Conservation (phyloP, 1,140 invertebrate species). For the Teleogryllus occipitalis region DNA sequence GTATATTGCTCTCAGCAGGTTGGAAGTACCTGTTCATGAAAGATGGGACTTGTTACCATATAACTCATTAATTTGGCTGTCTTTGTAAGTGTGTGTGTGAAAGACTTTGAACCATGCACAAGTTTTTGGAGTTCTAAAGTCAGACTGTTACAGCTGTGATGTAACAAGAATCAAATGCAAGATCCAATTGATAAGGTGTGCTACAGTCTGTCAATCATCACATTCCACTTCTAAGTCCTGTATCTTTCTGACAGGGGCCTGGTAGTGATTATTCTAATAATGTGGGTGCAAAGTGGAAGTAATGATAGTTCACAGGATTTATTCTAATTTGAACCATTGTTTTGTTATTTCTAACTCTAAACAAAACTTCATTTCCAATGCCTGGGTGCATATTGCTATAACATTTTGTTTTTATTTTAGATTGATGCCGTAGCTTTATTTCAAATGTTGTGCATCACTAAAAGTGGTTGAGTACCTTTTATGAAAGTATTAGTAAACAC, state of each 20-base stretch:
- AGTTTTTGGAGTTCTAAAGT: neutral
- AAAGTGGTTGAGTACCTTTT: too few species aligned
- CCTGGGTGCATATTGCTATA: too few species aligned
- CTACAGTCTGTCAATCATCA: neutral
- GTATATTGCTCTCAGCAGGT: neutral
- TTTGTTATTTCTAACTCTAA: too few species aligned
- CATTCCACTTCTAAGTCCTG: neutral
- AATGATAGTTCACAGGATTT: too few species aligned
- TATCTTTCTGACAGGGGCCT: neutral
- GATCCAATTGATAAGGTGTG: neutral
- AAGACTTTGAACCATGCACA: neutral
- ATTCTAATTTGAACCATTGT: too few species aligned
- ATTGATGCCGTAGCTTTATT: too few species aligned
- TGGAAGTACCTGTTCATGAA: neutral
- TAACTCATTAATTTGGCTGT: neutral
- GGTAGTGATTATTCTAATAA: too few species aligned
- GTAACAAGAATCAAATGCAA: neutral
- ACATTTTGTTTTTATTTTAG: too few species aligned
- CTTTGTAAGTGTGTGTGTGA: neutral
- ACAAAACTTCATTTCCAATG: too few species aligned
- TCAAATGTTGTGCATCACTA: too few species aligned
- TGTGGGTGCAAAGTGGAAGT: too few species aligned
- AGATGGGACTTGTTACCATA: neutral
- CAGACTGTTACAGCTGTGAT: neutral
- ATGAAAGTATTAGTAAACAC: too few species aligned